Conservation (phyloP, 2,113 vertebrate genomes). For the Labeo rohita region DNA sequence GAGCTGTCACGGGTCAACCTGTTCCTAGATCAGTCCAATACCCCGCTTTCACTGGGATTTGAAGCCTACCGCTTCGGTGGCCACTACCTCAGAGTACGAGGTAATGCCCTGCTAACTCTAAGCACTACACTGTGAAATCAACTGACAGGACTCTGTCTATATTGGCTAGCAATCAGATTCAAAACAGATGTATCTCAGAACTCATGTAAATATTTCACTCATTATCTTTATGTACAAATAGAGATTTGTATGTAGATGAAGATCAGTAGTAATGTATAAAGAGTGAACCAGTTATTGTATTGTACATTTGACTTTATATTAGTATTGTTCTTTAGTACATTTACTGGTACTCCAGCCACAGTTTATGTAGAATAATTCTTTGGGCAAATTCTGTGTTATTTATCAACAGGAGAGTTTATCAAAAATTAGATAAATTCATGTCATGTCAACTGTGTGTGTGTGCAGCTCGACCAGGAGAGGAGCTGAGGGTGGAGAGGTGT, state of each 20-base stretch:
- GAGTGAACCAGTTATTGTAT: too few relatives aligned
- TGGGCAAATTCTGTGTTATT: neutral
- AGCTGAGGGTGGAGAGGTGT: slow-evolving; percentile 87
- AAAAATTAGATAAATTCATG: neutral
- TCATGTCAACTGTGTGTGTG: slow-evolving; percentile 5
- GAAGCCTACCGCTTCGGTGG: slow-evolving; percentile 94
- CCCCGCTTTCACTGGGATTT: slow-evolving; percentile 88
- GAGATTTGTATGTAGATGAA: neutral
- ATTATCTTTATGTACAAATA: neutral
- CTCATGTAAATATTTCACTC: neutral
- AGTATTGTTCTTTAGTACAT: too few relatives aligned
- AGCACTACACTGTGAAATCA: neutral
- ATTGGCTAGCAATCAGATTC: too few relatives aligned
- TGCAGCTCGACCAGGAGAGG: slow-evolving; percentile 85
- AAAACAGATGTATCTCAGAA: neutral
- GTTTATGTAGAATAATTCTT: neutral
- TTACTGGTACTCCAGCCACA: too few relatives aligned
- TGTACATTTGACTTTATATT: too few relatives aligned
- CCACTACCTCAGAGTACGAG: slow-evolving; percentile 93
- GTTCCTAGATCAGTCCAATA: slow-evolving; percentile 96
- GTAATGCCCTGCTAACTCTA: slow-evolving; percentile 64
- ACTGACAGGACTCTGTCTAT: neutral
- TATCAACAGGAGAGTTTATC: neutral
- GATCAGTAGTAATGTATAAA: neutral
- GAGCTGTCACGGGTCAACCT: slow-evolving; percentile 84